Percentiles rank a stretch among this genome's conserved stretches.
Evolutionary conservation across 2,797 vertebrate genomes (phyloP).

Genomic region (Pachyuromys duprasi): DNA sequence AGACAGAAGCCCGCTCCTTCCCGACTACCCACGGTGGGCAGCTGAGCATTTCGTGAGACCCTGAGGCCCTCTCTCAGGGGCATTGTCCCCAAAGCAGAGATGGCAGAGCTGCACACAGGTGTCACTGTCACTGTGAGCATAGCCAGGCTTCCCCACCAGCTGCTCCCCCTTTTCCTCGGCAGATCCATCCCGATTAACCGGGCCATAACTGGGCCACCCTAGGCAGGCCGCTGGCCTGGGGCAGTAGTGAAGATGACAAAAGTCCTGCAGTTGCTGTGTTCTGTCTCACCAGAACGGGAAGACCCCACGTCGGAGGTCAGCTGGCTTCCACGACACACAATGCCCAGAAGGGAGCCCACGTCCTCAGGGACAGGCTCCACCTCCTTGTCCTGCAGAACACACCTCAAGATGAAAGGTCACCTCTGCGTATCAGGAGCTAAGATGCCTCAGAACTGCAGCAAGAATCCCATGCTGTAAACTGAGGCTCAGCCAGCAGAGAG

Average conservation of each 20-base stretch:
- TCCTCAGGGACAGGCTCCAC: not conserved
- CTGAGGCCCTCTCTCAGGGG: fast-evolving
- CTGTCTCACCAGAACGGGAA: not conserved
- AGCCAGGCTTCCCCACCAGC: fast-evolving
- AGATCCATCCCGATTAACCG: not conserved
- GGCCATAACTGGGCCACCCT: fast-evolving
- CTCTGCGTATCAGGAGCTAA: not conserved
- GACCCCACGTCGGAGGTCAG: too few species aligned
- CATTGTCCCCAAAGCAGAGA: not conserved
- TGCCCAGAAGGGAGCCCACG: not conserved
- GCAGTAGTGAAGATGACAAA: fast-evolving
- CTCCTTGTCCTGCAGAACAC: not conserved
- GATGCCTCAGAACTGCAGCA: not conserved
- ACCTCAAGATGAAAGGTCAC: not conserved
- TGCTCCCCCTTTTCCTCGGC: not conserved
- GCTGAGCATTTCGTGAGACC: fast-evolving
- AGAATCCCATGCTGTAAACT: not conserved
- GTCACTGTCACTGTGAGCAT: fast-evolving
- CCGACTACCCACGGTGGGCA: fast-evolving
- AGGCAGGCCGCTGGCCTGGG: fast-evolving
- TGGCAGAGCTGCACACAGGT: fast-evolving
- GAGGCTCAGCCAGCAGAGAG: not conserved
- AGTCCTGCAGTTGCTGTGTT: not conserved
- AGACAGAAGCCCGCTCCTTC: not conserved
- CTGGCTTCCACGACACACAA: not conserved